Evolutionary conservation across 1,140 invertebrate species (phyloP).

Genomic region (Eurosta solidaginis): DNA sequence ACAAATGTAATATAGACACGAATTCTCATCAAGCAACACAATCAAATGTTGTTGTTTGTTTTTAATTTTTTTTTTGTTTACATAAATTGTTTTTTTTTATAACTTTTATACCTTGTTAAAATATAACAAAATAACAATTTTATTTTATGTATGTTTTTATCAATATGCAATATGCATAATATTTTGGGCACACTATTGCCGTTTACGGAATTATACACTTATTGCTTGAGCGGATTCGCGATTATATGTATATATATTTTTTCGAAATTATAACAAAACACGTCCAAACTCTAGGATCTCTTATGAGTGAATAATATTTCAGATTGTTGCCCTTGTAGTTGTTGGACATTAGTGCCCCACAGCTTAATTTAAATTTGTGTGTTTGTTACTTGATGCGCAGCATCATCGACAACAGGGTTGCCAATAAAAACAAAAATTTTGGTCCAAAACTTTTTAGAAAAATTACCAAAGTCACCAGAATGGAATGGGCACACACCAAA

Average conservation of each 20-base stretch:
- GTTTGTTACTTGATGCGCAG: no score
- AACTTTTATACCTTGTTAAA: neutral
- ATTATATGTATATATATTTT: neutral
- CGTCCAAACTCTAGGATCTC: conserved; percentile 21
- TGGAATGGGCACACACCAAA: no score
- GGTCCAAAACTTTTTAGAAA: no score
- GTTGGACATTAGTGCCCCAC: neutral
- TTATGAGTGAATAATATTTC: conserved; percentile 18
- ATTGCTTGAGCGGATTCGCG: neutral
- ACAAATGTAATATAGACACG: no score
- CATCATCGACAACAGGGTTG: no score
- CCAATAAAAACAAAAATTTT: no score
- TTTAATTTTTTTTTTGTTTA: conserved; percentile 3
- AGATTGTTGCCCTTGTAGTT: neutral
- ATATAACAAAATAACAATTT: no score
- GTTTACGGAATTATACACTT: neutral
- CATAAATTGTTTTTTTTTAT: neutral
- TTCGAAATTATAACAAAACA: conserved; percentile 12
- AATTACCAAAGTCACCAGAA: no score
- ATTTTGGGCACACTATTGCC: neutral
- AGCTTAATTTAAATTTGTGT: no score
- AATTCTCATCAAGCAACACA: no score
- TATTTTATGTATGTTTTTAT: neutral
- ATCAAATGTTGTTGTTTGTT: neutral
- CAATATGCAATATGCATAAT: neutral